A percentile compares a stretch with the other conserved stretches of the same genome.
phyloP scores from a whole-genome alignment of 2,888 invertebrate species.

The Euplexia lucipara region DNA sequence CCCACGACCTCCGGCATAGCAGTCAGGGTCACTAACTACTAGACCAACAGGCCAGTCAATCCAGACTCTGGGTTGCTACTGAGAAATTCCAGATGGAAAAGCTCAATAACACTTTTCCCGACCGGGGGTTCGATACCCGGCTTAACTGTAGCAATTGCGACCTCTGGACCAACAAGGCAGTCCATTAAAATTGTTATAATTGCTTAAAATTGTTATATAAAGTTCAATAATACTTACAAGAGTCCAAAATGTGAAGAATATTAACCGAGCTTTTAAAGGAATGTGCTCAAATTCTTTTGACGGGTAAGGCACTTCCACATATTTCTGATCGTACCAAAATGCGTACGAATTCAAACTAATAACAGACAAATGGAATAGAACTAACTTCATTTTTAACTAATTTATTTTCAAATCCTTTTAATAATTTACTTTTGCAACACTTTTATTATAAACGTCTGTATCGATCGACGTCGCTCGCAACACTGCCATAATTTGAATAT shows the following conservation, averaged over 20 bases:
- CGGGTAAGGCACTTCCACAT: constrained; percentile 77
- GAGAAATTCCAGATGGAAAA: too few relatives aligned
- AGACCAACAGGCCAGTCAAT: too few relatives aligned
- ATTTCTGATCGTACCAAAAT: constrained; percentile 80
- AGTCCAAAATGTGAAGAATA: constrained; percentile 83
- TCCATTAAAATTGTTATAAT: too few relatives aligned
- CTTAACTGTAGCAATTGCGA: too few relatives aligned
- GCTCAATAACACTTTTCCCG: too few relatives aligned
- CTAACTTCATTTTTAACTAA: constrained; percentile 54
- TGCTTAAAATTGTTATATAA: too few relatives aligned
- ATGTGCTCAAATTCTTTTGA: constrained; percentile 69
- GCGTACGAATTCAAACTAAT: constrained; percentile 72
- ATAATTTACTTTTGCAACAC: constrained; percentile 10
- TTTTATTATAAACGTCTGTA: constrained; percentile 42
- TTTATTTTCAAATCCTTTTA: constrained; percentile 6
- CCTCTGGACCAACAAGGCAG: too few relatives aligned
- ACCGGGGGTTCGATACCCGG: too few relatives aligned
- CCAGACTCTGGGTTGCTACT: too few relatives aligned
- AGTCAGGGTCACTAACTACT: too few relatives aligned
- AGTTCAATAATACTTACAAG: constrained; percentile 73
- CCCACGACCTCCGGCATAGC: too few relatives aligned
- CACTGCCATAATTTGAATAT: constrained; percentile 37
- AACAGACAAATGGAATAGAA: constrained; percentile 76
- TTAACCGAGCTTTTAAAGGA: constrained; percentile 76
- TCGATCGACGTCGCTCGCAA: constrained; percentile 29